These are phyloP conservation scores for Suncus etruscus DNA, from an alignment of 2,113 vertebrate genomes.

Conservation along the genomic window DNA sequence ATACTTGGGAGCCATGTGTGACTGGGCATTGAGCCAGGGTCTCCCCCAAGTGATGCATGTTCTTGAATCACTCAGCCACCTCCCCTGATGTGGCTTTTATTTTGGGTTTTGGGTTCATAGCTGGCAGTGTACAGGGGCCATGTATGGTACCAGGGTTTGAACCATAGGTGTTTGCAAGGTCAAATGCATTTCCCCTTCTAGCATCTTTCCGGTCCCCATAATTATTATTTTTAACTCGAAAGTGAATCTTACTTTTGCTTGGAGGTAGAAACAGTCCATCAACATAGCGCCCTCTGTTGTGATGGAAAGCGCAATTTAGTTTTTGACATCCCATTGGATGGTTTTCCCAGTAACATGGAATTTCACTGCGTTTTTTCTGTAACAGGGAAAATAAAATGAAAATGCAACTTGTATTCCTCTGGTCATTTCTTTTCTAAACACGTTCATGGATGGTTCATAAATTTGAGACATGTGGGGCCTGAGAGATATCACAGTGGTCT, in stretches of 20 bases:
- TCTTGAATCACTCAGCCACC: too few species aligned
- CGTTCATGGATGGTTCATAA: background rate
- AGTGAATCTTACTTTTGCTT: constrained; percentile 89
- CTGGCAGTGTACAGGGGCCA: too few species aligned
- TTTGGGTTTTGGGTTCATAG: too few species aligned
- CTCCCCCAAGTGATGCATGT: too few species aligned
- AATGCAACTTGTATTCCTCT: background rate
- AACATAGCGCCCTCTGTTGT: constrained; percentile 92
- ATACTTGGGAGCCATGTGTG: too few species aligned
- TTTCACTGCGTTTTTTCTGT: constrained; percentile 96
- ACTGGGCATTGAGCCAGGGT: too few species aligned
- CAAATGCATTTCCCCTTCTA: too few species aligned
- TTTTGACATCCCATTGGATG: constrained; percentile 96
- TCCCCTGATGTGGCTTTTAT: too few species aligned
- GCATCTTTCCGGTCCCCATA: background rate
- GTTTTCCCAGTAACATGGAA: constrained; percentile 98
- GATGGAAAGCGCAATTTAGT: constrained; percentile 95
- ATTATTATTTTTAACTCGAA: constrained; percentile 59
- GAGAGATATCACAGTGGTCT: too few species aligned
- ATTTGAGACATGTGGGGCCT: background rate
- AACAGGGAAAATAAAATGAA: constrained; percentile 47
- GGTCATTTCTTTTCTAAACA: background rate
- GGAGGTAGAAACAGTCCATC: constrained; percentile 93
- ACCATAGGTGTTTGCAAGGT: too few species aligned
- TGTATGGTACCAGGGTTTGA: too few species aligned